Evolutionary conservation across 2,797 vertebrate species (phyloP).

Genomic region (Chaenodraco wilsoni): DNA sequence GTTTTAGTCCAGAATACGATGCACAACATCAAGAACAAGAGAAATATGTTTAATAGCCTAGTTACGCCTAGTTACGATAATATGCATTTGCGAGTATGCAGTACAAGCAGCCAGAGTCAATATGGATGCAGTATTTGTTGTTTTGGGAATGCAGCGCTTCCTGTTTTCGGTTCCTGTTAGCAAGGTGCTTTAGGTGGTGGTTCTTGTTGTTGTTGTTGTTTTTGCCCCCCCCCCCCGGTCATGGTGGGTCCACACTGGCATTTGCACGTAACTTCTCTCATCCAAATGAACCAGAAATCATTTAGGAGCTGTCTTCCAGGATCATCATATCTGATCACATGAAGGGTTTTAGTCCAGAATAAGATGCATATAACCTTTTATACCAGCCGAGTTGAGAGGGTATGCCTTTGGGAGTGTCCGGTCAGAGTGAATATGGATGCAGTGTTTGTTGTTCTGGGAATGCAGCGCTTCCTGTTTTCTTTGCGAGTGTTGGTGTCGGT

Average conservation of each 20-base stretch:
- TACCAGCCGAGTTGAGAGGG: background rate
- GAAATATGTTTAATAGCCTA: background rate
- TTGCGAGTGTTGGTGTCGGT: background rate
- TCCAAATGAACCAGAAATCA: background rate
- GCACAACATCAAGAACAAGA: background rate
- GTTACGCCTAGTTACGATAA: background rate
- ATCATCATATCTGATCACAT: constrained; percentile 1
- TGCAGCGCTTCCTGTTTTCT: constrained; percentile 25
- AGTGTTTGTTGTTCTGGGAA: constrained; percentile 23
- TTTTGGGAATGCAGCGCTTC: constrained; percentile 35
- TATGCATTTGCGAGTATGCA: background rate
- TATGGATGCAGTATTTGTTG: constrained; percentile 8
- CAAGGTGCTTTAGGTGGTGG: constrained; percentile 44
- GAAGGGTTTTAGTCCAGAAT: constrained; percentile 28
- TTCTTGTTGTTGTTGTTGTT: constrained; percentile 8
- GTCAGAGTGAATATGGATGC: constrained; percentile 5
- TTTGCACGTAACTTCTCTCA: constrained; percentile 5
- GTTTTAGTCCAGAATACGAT: constrained; percentile 18
- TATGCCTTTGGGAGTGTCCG: background rate
- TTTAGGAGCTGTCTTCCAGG: background rate
- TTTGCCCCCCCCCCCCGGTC: no score
- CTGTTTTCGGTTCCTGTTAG: constrained; percentile 13
- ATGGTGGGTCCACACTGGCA: no score
- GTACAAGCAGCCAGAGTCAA: background rate
- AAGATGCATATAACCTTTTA: background rate